phyloP scores from a whole-genome alignment of 2,113 vertebrate species.

The Centropristis striata region DNA sequence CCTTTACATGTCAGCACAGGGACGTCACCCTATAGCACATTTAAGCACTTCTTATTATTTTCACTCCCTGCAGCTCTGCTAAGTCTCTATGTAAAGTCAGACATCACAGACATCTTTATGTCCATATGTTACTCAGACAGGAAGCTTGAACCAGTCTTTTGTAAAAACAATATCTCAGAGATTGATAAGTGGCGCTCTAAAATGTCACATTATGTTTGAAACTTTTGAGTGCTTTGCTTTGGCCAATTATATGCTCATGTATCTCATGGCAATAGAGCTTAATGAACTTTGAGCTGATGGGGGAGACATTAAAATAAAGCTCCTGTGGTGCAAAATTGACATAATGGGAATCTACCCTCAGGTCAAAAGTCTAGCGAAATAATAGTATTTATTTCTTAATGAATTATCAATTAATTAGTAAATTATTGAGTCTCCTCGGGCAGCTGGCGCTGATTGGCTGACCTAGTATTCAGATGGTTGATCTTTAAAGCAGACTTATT shows the following conservation, averaged over 20 bases:
- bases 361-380: constrained; percentile 59
- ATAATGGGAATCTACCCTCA: constrained; percentile 43
- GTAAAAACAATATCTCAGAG: background rate
- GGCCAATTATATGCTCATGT: background rate
- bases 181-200: background rate
- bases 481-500: constrained; percentile 17
- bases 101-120: background rate
- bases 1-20: background rate
- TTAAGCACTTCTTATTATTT: background rate
- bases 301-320: constrained; percentile 32
- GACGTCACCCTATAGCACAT: background rate
- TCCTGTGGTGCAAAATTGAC: constrained; percentile 43
- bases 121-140: background rate
- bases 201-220: background rate
- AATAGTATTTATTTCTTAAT: constrained; percentile 64
- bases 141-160: background rate
- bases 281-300: constrained; percentile 22
- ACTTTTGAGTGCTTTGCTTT: background rate
- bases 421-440: constrained; percentile 41
- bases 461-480: constrained; percentile 47
- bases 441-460: constrained; percentile 47
- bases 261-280: background rate
- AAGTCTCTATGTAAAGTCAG: too few species aligned
- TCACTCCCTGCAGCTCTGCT: background rate
- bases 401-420: constrained; percentile 65